phyloP scores from a whole-genome alignment of 2,113 vertebrate genomes.

The Athene noctua region DNA sequence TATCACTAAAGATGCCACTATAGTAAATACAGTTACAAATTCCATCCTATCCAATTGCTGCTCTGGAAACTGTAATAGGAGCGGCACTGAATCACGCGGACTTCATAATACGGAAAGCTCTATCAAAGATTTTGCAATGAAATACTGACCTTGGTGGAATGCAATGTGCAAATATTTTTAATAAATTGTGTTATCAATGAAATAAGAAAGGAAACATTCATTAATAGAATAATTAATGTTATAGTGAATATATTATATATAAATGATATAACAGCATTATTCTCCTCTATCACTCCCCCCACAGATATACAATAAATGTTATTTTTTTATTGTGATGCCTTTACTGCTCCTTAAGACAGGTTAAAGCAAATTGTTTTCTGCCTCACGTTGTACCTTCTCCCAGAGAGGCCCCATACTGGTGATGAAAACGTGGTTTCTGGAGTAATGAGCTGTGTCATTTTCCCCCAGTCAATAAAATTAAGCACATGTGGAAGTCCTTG shows the following conservation, averaged over 20 bases:
- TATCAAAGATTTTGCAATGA: not conserved
- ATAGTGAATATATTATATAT: not conserved
- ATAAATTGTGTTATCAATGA: not conserved
- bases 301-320: rapidly evolving
- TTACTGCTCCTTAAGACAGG: not conserved
- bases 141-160: not conserved
- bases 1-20: not conserved
- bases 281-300: not conserved
- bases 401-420: not conserved
- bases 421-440: not conserved
- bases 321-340: not conserved
- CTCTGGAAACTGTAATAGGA: not conserved
- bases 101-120: rapidly evolving
- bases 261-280: not conserved
- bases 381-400: not conserved
- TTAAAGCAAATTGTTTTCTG: not conserved
- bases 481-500: rapidly evolving
- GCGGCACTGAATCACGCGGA: not conserved
- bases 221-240: not conserved
- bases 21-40: not conserved
- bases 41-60: not conserved
- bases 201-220: not conserved
- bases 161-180: not conserved
- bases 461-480: no score
- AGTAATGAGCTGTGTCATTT: not conserved